Evolutionary conservation across 2,888 invertebrate species (phyloP).

Genomic region (Drosophila siamana): DNA sequence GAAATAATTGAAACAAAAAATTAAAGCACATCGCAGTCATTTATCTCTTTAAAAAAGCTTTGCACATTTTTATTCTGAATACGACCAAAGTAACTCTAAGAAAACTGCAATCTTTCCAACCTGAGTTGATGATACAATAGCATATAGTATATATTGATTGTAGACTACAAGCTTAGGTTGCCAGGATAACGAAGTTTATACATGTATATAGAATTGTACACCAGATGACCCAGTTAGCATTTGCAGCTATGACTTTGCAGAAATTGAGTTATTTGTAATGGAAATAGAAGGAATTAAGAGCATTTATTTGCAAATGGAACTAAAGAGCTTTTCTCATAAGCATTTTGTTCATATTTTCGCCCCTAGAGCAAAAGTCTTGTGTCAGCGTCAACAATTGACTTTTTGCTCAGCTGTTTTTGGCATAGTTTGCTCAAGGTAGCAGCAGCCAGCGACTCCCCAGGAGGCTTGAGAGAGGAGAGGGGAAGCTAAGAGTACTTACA

Average conservation of each 20-base stretch:
- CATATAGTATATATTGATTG: too few species aligned
- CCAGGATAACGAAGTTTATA: too few species aligned
- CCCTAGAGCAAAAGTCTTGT: neutral
- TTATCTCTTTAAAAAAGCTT: too few species aligned
- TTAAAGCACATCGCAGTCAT: too few species aligned
- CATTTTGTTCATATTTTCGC: neutral
- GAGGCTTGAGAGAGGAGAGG: neutral
- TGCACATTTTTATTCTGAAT: too few species aligned
- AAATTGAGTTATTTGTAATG: neutral
- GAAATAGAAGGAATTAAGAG: neutral
- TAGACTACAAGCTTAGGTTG: too few species aligned
- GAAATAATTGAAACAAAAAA: too few species aligned
- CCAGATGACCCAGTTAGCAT: neutral
- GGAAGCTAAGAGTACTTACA: constrained; percentile 8
- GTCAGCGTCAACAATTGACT: constrained; percentile 1
- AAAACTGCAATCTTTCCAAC: too few species aligned
- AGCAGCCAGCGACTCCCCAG: neutral
- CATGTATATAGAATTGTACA: too few species aligned
- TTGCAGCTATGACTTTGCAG: neutral
- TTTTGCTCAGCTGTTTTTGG: neutral
- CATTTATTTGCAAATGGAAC: neutral
- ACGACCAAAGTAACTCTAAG: too few species aligned
- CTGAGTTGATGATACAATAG: too few species aligned
- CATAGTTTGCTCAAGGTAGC: constrained; percentile 2
- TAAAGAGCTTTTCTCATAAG: neutral